Evolutionary conservation across 2,888 invertebrate genomes (phyloP).

Genomic region (Pyrrhosoma nymphula): DNA sequence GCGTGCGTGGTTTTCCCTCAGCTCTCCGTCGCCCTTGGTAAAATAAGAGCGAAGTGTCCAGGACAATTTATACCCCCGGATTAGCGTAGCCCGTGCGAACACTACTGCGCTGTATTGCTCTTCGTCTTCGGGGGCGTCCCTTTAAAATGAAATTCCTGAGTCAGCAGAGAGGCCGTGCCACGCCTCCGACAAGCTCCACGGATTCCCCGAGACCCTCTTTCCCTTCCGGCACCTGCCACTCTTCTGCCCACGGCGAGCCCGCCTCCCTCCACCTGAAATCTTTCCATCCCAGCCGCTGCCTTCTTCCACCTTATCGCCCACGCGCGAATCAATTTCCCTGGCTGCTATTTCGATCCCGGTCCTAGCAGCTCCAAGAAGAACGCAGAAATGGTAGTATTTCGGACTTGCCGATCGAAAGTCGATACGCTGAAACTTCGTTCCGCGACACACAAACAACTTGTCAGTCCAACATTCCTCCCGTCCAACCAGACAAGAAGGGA

Average conservation of each 20-base stretch:
- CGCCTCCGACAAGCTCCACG: not conserved
- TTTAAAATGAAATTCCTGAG: slow-evolving; percentile 14
- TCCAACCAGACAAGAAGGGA: no score
- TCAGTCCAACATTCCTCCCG: no score
- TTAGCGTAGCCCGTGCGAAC: no score
- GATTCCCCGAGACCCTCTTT: not conserved
- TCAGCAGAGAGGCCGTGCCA: not conserved
- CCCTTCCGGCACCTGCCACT: slow-evolving; percentile 36
- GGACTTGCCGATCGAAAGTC: not conserved
- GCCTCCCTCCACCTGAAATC: not conserved
- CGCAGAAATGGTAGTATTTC: not conserved
- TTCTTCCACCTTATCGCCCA: not conserved
- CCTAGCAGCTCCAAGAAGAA: not conserved
- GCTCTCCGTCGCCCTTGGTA: no score
- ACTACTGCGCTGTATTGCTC: no score
- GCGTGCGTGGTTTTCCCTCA: no score
- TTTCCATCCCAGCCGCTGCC: not conserved
- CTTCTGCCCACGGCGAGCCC: not conserved
- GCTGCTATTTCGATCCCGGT: not conserved
- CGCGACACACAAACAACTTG: not conserved
- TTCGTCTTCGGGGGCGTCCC: not conserved
- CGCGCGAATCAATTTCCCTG: not conserved
- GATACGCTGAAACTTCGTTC: not conserved
- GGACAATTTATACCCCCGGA: no score
- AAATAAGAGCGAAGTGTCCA: no score